phyloP scores from a whole-genome alignment of 2,797 vertebrate species.

The Pogoniulus pusillus region DNA sequence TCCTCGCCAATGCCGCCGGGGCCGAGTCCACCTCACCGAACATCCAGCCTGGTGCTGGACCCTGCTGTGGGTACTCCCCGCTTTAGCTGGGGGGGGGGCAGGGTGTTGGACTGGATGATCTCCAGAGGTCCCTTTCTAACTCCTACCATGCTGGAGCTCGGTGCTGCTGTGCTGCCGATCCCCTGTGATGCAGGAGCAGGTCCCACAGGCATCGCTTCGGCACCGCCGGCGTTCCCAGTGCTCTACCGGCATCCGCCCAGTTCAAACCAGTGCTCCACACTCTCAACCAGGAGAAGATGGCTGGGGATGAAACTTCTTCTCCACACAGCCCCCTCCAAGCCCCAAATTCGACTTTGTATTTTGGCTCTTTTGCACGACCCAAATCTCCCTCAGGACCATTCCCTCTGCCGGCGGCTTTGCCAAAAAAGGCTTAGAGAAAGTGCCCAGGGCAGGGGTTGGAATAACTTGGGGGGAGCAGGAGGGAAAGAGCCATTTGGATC shows the following conservation, averaged over 20 bases:
- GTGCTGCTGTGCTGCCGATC: too few relatives aligned
- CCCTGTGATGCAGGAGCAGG: too few relatives aligned
- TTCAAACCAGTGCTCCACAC: rapidly evolving
- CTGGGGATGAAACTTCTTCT: background rate
- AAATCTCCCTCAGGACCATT: rapidly evolving
- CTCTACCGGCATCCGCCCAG: rapidly evolving
- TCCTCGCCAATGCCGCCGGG: too few relatives aligned
- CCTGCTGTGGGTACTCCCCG: too few relatives aligned
- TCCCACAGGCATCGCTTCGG: too few relatives aligned
- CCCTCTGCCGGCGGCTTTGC: rapidly evolving
- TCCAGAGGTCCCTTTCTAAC: too few relatives aligned
- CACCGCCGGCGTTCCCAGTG: background rate
- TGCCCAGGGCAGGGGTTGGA: background rate
- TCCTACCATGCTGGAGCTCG: too few relatives aligned
- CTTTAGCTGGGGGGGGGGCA: too few relatives aligned
- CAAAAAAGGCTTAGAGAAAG: background rate
- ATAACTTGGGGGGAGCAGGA: background rate
- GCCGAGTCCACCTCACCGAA: too few relatives aligned
- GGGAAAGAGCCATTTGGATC: background rate
- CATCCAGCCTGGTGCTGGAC: too few relatives aligned
- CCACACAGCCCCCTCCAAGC: background rate
- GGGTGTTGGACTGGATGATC: too few relatives aligned
- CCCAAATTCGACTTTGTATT: background rate
- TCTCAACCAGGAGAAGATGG: background rate
- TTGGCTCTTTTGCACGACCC: background rate